Evolutionary conservation across 2,797 vertebrate species (phyloP), one percentile per base, ranked within the genome.

Genomic region (Danio jaintianensis): DNA sequence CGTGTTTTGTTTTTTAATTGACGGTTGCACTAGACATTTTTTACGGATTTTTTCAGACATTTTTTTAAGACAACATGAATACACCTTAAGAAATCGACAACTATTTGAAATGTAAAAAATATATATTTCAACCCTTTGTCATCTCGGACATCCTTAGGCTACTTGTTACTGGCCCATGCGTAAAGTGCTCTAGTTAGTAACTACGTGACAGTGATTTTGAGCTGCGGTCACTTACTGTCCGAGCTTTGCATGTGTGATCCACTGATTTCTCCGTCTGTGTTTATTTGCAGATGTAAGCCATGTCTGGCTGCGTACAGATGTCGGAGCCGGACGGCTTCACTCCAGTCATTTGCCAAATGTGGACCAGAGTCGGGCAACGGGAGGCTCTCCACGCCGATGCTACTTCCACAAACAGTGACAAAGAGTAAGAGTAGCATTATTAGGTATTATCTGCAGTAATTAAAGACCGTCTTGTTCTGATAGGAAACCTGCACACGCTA

Each of bases 301-400:
- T 94, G 90, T 13, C 93, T 93, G 73, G 94, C 93, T 1, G 96
- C 93, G 47, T 96, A 97, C 87, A 99, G 93, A 84, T 98, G 96
- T 81, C 95, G 91, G 29, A 95, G 86, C 4, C 97, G 93, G 12
- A 97, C 91, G 5, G 94, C 85, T 79, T 97, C 93, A 4, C 92
- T 94, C 97, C 97, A 98, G 81, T 95, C 95, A 4, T 94, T 93
- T 78, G 91, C 80, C 59, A 95, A 78, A 66, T 95, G 95, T 0
- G 96, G 95, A 1, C 95, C 96, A 0, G 94, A 90, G 78, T 96
- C 95, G 1, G 86, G 81, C 15, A 95, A 56, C 0, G 95, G 94
- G 74, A 93, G 52, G 36, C 93, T 89, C 1, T 80, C 55, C 56
- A 88, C 90, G 20, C 79, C 87, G 4, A 81, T 47, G 5, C 85